Evolutionary conservation across 2,888 invertebrate species (phyloP).

Genomic region (Erebia aethiops): DNA sequence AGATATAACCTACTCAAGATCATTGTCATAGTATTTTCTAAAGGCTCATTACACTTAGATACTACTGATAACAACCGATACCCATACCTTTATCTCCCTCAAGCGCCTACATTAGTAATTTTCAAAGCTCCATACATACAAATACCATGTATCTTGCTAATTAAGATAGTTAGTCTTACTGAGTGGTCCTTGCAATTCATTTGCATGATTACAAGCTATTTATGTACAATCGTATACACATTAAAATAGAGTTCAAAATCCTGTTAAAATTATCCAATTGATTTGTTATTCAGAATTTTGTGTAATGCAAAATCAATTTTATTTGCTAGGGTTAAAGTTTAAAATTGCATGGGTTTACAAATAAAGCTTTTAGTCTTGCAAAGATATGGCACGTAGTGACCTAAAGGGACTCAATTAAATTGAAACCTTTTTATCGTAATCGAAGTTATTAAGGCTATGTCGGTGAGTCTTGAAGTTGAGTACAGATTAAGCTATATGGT

Average conservation of each 20-base stretch:
- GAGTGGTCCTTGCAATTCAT: slow-evolving; percentile 53
- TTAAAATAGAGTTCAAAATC: slow-evolving; percentile 42
- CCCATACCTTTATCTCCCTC: slow-evolving; percentile 35
- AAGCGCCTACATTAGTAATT: slow-evolving; percentile 47
- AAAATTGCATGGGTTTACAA: slow-evolving; percentile 28
- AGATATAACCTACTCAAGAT: too few species aligned
- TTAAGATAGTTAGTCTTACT: slow-evolving; percentile 56
- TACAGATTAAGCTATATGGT: slow-evolving; percentile 49
- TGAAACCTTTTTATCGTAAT: slow-evolving; percentile 54
- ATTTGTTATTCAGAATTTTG: slow-evolving; percentile 31
- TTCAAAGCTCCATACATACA: slow-evolving; percentile 44
- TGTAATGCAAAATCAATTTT: slow-evolving; percentile 34
- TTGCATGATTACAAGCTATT: slow-evolving; percentile 46
- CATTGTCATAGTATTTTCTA: too few species aligned
- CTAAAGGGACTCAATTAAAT: slow-evolving; percentile 59
- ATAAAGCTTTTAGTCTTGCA: slow-evolving; percentile 54
- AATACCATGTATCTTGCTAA: slow-evolving; percentile 54
- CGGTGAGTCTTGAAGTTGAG: slow-evolving; percentile 31
- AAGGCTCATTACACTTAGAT: not conserved
- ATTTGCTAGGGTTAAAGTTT: slow-evolving; percentile 10
- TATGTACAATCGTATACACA: slow-evolving; percentile 38
- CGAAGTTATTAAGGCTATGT: slow-evolving; percentile 48
- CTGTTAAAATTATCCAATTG: slow-evolving; percentile 19
- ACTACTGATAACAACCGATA: slow-evolving; percentile 24
- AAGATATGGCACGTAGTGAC: slow-evolving; percentile 51